Evolutionary conservation across 2,113 vertebrate genomes (phyloP).

Genomic region (Chrysochloris asiatica): DNA sequence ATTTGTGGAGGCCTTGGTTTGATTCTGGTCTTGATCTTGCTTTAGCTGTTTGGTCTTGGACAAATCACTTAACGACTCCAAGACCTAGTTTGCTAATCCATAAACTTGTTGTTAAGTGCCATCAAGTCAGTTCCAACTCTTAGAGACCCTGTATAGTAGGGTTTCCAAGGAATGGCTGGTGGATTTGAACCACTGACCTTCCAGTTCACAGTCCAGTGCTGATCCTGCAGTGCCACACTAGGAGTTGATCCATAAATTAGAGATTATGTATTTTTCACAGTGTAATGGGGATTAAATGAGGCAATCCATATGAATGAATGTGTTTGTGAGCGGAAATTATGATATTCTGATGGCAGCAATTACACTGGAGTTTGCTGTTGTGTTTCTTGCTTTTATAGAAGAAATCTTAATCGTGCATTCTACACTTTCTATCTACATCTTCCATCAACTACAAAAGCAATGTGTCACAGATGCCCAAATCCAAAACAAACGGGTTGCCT

Average conservation of each 20-base stretch:
- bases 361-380: neutral
- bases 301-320: neutral
- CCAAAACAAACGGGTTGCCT: neutral
- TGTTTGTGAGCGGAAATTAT: neutral
- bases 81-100: neutral
- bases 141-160: no score
- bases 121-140: no score
- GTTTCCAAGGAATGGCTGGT: no score
- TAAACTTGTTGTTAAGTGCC: no score
- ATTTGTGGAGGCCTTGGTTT: neutral
- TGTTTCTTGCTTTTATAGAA: neutral
- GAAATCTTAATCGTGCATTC: rapidly evolving
- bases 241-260: no score
- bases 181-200: no score
- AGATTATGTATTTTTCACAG: neutral
- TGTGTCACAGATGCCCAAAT: no score
- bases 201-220: no score
- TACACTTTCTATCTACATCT: neutral
- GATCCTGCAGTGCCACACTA: no score
- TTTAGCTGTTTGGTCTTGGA: neutral
- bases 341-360: neutral
- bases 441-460: no score
- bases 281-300: neutral
- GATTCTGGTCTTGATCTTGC: neutral
- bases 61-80: neutral